Percentiles rank a stretch among this genome's conserved stretches.
phyloP scores from a whole-genome alignment of 2,797 vertebrate genomes.

The Siniperca undulata region DNA sequence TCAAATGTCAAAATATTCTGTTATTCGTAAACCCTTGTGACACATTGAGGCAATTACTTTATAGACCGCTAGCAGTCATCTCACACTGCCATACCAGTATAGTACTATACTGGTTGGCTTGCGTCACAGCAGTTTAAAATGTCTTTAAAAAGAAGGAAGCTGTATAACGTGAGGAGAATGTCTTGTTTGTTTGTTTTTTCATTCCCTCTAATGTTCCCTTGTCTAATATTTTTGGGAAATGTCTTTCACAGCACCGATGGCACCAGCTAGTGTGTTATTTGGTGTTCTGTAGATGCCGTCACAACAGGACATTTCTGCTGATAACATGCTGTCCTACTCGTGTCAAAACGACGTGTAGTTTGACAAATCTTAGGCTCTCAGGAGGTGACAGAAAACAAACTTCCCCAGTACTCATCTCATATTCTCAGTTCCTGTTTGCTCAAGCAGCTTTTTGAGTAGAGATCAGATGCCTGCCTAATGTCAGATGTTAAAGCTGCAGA shows the following conservation, averaged over 20 bases:
- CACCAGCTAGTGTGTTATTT: conserved; percentile 48
- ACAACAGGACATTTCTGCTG: conserved; percentile 54
- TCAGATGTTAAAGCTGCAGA: conserved; percentile 60
- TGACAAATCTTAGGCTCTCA: conserved; percentile 69
- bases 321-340: conserved; percentile 47
- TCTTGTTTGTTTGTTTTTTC: background rate
- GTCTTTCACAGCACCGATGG: conserved; percentile 37
- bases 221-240: conserved; percentile 37
- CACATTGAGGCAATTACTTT: conserved; percentile 21
- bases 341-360: conserved; percentile 66
- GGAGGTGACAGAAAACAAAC: conserved; percentile 72
- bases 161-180: background rate
- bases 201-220: conserved; percentile 9
- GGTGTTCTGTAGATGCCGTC: conserved; percentile 55
- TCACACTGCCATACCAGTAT: background rate
- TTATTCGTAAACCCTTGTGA: background rate
- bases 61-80: background rate
- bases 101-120: background rate
- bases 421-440: conserved; percentile 65
- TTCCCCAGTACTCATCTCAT: conserved; percentile 60
- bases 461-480: conserved; percentile 57
- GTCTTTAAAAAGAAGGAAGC: conserved; percentile 26
- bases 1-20: conserved; percentile 3
- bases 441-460: conserved; percentile 51
- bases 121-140: conserved; percentile 8